These are phyloP conservation scores for Diabrotica balteata DNA, from an alignment of 2,888 invertebrate species.

Conservation along the genomic window DNA sequence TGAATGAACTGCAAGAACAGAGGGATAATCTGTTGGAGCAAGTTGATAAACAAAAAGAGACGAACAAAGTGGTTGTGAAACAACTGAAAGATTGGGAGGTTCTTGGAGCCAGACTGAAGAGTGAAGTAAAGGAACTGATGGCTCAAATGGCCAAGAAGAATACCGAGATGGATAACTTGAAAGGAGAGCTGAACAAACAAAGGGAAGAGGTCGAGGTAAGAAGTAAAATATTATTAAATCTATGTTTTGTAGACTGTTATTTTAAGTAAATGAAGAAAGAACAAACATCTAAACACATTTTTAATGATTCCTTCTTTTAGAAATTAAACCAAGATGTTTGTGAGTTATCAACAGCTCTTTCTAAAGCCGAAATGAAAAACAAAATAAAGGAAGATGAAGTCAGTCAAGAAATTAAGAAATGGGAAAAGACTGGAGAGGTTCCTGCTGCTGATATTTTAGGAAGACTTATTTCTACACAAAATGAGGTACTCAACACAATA, in stretches of 20 bases:
- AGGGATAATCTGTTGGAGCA: slow-evolving; percentile 62
- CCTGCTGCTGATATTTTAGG: slow-evolving; percentile 57
- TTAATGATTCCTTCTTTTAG: slow-evolving; percentile 51
- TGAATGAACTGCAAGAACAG: slow-evolving; percentile 71
- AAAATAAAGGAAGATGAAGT: slow-evolving; percentile 58
- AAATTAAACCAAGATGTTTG: slow-evolving; percentile 67
- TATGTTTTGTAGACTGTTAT: neutral
- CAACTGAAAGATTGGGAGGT: slow-evolving; percentile 66
- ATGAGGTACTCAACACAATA: slow-evolving; percentile 51
- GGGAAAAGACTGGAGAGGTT: slow-evolving; percentile 58
- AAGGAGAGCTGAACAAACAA: slow-evolving; percentile 64
- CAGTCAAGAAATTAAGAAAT: slow-evolving; percentile 55
- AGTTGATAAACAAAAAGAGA: slow-evolving; percentile 57
- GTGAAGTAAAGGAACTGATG: slow-evolving; percentile 65
- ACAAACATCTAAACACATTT: too few species aligned
- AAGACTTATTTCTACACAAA: slow-evolving; percentile 54
- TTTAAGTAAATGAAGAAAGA: neutral
- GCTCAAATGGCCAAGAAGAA: slow-evolving; percentile 63
- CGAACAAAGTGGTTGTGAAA: slow-evolving; percentile 53
- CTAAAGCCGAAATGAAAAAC: slow-evolving; percentile 57
- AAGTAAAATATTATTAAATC: neutral
- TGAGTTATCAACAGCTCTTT: slow-evolving; percentile 65
- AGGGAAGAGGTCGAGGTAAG: slow-evolving; percentile 66
- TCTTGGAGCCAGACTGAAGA: slow-evolving; percentile 64
- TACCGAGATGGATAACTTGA: slow-evolving; percentile 63